These are phyloP conservation scores for Lepidochitona cinerea DNA, from an alignment of 2,888 invertebrate genomes.

Conservation along the genomic window DNA sequence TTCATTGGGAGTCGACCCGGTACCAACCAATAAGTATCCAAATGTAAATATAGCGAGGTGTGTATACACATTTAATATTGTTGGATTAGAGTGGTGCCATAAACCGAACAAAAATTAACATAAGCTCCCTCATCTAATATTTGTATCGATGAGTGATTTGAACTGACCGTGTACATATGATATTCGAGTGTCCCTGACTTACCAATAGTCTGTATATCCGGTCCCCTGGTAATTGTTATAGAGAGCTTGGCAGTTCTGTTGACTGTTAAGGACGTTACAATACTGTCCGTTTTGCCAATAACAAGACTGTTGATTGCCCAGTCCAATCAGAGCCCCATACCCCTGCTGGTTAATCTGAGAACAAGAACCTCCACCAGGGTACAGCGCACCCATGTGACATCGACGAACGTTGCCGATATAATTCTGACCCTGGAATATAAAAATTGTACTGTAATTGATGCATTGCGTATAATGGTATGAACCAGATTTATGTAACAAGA, in stretches of 20 bases:
- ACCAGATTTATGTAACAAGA: too few relatives aligned
- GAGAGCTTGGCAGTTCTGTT: constrained; percentile 9
- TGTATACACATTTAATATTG: too few relatives aligned
- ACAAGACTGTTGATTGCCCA: neutral
- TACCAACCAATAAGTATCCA: too few relatives aligned
- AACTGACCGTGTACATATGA: too few relatives aligned
- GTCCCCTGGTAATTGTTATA: constrained; percentile 6
- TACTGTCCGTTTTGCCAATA: constrained; percentile 11
- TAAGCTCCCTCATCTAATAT: too few relatives aligned
- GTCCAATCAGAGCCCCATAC: constrained; percentile 4
- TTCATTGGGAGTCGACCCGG: too few relatives aligned
- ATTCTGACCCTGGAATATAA: neutral
- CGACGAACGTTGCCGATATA: constrained; percentile 5
- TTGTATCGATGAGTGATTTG: too few relatives aligned
- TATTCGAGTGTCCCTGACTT: too few relatives aligned
- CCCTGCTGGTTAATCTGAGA: constrained; percentile 11
- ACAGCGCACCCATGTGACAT: constrained; percentile 12
- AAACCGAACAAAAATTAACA: too few relatives aligned
- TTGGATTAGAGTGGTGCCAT: too few relatives aligned
- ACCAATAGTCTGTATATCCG: constrained; percentile 17
- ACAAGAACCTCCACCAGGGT: neutral
- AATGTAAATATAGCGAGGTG: too few relatives aligned
- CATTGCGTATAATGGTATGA: neutral
- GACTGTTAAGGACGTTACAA: constrained; percentile 5
- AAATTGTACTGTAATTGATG: neutral